phyloP scores from a whole-genome alignment of 1,140 invertebrate genomes.

The Hycleus cichorii region DNA sequence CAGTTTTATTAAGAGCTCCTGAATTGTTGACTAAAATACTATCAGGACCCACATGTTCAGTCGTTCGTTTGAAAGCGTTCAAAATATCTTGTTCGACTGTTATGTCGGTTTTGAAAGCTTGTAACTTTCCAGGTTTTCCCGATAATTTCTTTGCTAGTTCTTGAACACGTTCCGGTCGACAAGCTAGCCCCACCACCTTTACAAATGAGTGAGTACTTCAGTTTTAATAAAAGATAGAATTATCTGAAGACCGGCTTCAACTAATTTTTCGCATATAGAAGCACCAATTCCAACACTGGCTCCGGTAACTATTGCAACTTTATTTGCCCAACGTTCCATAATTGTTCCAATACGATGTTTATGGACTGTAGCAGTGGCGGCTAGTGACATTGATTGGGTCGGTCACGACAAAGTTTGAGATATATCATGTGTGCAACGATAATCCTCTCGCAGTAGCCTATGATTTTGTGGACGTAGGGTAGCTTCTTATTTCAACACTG shows the following conservation, averaged over 20 bases:
- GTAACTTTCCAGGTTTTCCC: too few relatives aligned
- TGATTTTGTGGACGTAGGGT: too few relatives aligned
- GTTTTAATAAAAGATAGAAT: background rate
- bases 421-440: background rate
- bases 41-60: constrained; percentile 25
- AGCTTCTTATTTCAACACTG: background rate
- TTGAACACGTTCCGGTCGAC: too few relatives aligned
- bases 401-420: too few relatives aligned
- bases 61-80: constrained; percentile 55
- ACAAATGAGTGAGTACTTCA: too few relatives aligned
- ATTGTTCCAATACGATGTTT: too few relatives aligned
- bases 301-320: background rate
- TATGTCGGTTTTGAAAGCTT: constrained; percentile 45
- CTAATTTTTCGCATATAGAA: background rate
- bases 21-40: too few relatives aligned
- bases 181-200: too few relatives aligned
- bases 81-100: constrained; percentile 55
- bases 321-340: background rate
- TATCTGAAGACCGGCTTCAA: background rate
- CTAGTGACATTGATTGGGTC: too few relatives aligned
- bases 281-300: background rate
- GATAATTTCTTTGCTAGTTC: too few relatives aligned
- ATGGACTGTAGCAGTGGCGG: too few relatives aligned
- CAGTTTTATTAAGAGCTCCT: too few relatives aligned
- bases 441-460: background rate